A percentile compares a stretch with the other conserved stretches of the same genome.
Conservation (phyloP, 2,113 vertebrate species). For the Syngnathus floridae region DNA sequence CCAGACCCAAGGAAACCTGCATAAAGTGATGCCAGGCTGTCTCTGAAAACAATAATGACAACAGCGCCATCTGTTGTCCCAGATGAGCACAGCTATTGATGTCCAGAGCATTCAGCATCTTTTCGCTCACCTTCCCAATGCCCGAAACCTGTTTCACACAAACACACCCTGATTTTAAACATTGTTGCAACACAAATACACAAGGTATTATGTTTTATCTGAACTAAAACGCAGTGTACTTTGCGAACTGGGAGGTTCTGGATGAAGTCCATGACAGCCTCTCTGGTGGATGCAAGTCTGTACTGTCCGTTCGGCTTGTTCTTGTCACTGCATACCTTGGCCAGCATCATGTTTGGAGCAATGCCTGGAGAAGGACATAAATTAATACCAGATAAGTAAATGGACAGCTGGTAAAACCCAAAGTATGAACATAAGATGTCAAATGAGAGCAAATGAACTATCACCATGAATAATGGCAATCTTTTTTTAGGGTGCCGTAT, state of each 20-base stretch:
- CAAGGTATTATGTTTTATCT: constrained; percentile 9
- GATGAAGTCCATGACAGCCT: constrained; percentile 84
- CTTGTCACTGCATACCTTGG: constrained; percentile 94
- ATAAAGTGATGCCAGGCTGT: constrained; percentile 84
- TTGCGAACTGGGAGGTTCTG: constrained; percentile 89
- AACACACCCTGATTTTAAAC: constrained; percentile 1
- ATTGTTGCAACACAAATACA: not conserved
- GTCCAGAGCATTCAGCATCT: constrained; percentile 85
- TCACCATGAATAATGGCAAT: not conserved
- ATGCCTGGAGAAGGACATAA: constrained; percentile 76
- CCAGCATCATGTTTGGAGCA: constrained; percentile 91
- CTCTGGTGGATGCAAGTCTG: constrained; percentile 73
- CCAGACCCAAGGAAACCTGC: constrained; percentile 84
- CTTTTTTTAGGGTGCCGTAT: too few relatives aligned
- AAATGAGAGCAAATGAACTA: not conserved
- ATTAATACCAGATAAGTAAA: not conserved
- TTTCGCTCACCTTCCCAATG: constrained; percentile 96
- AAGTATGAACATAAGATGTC: not conserved
- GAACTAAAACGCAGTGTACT: constrained; percentile 64
- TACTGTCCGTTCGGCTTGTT: constrained; percentile 96
- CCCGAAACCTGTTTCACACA: constrained; percentile 80
- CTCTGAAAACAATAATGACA: constrained; percentile 90
- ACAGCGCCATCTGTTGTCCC: constrained; percentile 82
- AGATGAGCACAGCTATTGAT: constrained; percentile 84
- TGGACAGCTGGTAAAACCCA: constrained; percentile 15